Evolutionary conservation across 2,797 vertebrate genomes (phyloP), one percentile per base, ranked within the genome.

Genomic region (Lepidocolaptes lacrymiger): DNA sequence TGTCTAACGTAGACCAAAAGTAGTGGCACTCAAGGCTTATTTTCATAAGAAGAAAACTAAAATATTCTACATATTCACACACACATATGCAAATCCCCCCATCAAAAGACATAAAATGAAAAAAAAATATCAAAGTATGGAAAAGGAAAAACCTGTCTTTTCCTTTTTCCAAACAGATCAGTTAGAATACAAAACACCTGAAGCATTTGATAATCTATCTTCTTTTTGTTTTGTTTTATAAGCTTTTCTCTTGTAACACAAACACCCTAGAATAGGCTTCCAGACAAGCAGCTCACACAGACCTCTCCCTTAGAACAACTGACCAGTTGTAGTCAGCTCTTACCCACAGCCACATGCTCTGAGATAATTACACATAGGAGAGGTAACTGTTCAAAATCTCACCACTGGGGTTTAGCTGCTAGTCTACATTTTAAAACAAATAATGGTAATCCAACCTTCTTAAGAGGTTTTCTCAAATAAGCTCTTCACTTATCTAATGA

Each of bases 41-140:
- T 30, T 62, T 62, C 59, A 27, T 9, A 67, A 30, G 10, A 69
- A 74, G 52, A 68, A 76, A 61, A 52, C 14, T 1, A 69, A 39
- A 34, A 58, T 28, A 36, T 12, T 63, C 9, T 63, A 59, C 10
- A 22, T 12, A 22, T 0, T 1, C 10, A 21, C 14, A 23, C 11
- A 14, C 7, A 46, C 6, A 5, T 11, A 34, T 6, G 26, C 21
- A 24, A 3, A 22, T 2, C 6, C 3, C 20, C 4, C 14, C 6
- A 4, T 3, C 9, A 24, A 46, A 67, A 41, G 24, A 32, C 19
- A 52, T n/a, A 32, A 39, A 27, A 14, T 12, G 7, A 18, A 32
- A 46, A 79, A 27, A 41, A 43, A 41, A n/a, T n/a, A 24, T 26
- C 21, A 41, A 20, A 66, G 3, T 18, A 24, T 21, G 10, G 14